Evolutionary conservation across 2,113 vertebrate genomes (phyloP).

Genomic region (Cromileptes altivelis): DNA sequence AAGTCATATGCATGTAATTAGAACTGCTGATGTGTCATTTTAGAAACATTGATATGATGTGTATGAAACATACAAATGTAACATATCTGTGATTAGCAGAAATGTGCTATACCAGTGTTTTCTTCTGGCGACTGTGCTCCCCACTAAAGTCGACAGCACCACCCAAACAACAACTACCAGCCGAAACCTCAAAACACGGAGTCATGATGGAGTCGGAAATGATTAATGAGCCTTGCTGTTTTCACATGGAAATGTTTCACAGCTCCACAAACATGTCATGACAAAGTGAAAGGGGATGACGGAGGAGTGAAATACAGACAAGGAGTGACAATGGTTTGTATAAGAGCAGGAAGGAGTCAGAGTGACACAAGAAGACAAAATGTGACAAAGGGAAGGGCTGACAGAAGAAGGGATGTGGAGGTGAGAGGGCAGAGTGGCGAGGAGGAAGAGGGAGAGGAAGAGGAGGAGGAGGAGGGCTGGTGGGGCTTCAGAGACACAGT

Average conservation of each 20-base stretch:
- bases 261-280: not conserved
- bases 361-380: not conserved
- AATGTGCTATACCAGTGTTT: too few relatives aligned
- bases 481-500: slow-evolving; percentile 42
- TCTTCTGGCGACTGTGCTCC: too few relatives aligned
- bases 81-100: too few relatives aligned
- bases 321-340: not conserved
- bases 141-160: not conserved
- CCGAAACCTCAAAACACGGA: too few relatives aligned
- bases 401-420: slow-evolving; percentile 13
- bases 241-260: not conserved
- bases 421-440: slow-evolving; percentile 8
- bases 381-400: slow-evolving; percentile 23
- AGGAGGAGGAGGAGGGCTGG: slow-evolving; percentile 8
- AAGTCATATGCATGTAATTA: too few relatives aligned
- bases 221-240: slow-evolving; percentile 21
- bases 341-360: not conserved
- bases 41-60: too few relatives aligned
- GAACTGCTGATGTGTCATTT: too few relatives aligned
- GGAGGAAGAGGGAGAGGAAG: not conserved
- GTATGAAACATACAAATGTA: too few relatives aligned
- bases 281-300: not conserved
- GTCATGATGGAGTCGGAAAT: not conserved
- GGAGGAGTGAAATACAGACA: not conserved
- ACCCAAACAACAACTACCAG: too few relatives aligned